Base-by-base conservation (phyloP, 2,797 vertebrate species). In the Margarornis squamiger region DNA sequence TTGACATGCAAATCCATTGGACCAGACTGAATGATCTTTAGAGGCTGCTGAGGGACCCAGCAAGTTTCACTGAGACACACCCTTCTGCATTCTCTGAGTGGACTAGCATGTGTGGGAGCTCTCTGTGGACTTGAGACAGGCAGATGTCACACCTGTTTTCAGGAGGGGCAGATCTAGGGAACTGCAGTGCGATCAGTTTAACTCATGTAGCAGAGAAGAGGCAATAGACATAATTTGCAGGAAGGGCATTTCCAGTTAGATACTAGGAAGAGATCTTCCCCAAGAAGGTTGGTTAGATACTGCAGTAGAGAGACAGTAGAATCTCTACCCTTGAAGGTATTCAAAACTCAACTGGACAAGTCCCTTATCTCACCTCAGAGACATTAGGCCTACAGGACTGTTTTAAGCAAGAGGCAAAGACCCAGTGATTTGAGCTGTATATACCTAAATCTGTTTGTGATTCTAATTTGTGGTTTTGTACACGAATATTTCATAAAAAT, bases 401-500 rank as follows among this genome's bases (percentile, higher is more conserved):
- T 24, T 61, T 61, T 72, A 59, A 72, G 17, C 9, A 87, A 51
- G 32, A 59, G 29, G 26, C 16, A 45, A 77, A 88, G 41, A 82
- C 18, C 18, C 36, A 12, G 26, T n/a, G 12, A 79, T 46, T 36
- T 32, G 20, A 87, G 20, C 27, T 2, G 12, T 24, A 39, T 36
- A 19, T 19, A 66, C 8, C 36, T 38, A 73, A 86, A 72, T 59
- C 67, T 77, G 54, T 63, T 54, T 59, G 4, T 36, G 59, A 52
- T 52, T 41, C 8, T 27, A 34, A 72, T 58, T 65, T 27, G 4
- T 78, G 23, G 13, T 74, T 78, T 85, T 67, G 3, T 58, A 57
- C 39, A 91, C 81, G 43, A 93, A 63, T 91, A 88, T 84, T 77
- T 86, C 6, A 23, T 43, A 62, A 93, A 57, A 92, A 80, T 54